A percentile compares a stretch with the other conserved stretches of the same genome.
Evolutionary conservation across 1,140 invertebrate species (phyloP).

Genomic region (Teleogryllus occipitalis): DNA sequence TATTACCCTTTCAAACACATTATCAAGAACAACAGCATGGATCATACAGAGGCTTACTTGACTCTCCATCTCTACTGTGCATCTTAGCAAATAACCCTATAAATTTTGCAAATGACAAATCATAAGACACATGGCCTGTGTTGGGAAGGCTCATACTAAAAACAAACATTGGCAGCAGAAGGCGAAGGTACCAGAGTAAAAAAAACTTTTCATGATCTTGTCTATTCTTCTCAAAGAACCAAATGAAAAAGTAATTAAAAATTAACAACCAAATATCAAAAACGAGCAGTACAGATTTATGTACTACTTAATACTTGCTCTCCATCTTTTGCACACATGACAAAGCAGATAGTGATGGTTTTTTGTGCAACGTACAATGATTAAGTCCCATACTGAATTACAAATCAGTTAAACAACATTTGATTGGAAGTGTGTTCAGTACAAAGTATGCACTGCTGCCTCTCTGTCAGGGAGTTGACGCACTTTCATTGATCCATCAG

Average conservation of each 20-base stretch:
- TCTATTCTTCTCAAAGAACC: not conserved
- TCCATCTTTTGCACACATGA: not conserved
- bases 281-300: not conserved
- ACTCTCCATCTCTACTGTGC: too few relatives aligned
- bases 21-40: not conserved
- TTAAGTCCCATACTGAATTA: not conserved
- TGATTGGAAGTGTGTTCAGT: constrained; percentile 13
- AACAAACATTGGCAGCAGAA: not conserved
- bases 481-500: constrained; percentile 97
- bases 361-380: not conserved
- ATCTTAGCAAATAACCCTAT: too few relatives aligned
- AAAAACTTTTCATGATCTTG: not conserved
- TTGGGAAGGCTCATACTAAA: not conserved
- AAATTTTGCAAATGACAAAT: not conserved
- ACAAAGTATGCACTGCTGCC: constrained; percentile 23
- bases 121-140: not conserved
- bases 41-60: not conserved
- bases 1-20: not conserved
- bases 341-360: not conserved
- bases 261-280: not conserved
- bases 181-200: not conserved
- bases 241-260: not conserved
- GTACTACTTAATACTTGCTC: not conserved
- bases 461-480: constrained; percentile 74
- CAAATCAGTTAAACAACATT: too few relatives aligned